Evolutionary conservation across 2,888 invertebrate genomes (phyloP).

Genomic region (Chalcis sispes): DNA sequence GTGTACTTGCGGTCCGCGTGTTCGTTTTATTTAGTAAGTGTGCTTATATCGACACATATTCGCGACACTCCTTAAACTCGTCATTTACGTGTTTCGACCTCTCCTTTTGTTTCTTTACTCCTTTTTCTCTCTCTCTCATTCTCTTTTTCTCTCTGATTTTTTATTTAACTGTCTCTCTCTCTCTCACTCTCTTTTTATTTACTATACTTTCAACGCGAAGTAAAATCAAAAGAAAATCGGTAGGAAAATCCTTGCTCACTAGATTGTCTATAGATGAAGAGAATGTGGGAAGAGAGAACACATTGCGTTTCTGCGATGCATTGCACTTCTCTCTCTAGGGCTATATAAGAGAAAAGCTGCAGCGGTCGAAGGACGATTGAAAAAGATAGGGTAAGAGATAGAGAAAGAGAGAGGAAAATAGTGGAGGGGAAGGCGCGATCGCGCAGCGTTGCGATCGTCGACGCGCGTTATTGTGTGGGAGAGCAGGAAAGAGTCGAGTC

Average conservation of each 20-base stretch:
- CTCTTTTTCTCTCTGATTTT: too few species aligned
- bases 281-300: conserved; percentile 23
- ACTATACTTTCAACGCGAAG: not conserved
- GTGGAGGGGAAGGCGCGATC: too few species aligned
- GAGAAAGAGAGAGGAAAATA: conserved; percentile 54
- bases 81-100: too few species aligned
- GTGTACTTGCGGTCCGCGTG: conserved; percentile 13
- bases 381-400: conserved; percentile 38
- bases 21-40: too few species aligned
- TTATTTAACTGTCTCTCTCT: too few species aligned
- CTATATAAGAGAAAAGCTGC: too few species aligned
- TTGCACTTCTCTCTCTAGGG: too few species aligned
- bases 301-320: too few species aligned
- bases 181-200: not conserved
- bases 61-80: too few species aligned
- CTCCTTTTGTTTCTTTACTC: too few species aligned
- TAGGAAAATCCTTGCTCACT: conserved; percentile 36
- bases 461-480: conserved; percentile 37
- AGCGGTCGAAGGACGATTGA: conserved; percentile 49
- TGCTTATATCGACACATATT: conserved; percentile 44
- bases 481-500: conserved; percentile 45
- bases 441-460: too few species aligned
- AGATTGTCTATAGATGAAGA: conserved; percentile 31
- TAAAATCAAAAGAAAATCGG: conserved; percentile 48
- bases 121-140: too few species aligned